Evolutionary conservation across 2,113 vertebrate species (phyloP).

Genomic region (Mobula birostris): DNA sequence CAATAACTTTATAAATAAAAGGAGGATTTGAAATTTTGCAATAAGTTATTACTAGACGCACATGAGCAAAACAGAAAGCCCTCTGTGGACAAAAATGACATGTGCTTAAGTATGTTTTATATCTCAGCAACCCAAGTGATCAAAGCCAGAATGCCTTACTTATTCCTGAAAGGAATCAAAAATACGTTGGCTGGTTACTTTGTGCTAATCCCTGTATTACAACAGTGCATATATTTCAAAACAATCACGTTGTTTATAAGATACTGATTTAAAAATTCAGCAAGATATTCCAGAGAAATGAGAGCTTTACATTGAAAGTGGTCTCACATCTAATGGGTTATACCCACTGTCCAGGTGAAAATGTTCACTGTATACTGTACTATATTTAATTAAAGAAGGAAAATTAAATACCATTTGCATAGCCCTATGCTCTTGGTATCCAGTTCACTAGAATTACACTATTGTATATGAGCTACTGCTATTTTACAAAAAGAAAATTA

Average conservation of each 20-base stretch:
- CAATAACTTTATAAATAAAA: neutral
- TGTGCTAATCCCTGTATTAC: neutral
- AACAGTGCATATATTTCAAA: neutral
- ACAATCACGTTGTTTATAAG: neutral
- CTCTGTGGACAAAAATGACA: too few relatives aligned
- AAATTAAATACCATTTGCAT: neutral
- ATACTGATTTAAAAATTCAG: neutral
- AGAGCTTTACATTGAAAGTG: neutral
- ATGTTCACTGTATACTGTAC: neutral
- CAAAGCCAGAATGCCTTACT: neutral
- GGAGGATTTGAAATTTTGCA: neutral
- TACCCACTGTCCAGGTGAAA: neutral
- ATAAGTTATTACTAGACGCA: neutral
- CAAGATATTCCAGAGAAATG: neutral
- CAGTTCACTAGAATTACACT: neutral
- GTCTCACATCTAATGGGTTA: neutral
- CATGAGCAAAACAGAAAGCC: too few relatives aligned
- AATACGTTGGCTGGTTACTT: neutral
- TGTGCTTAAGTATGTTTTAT: neutral
- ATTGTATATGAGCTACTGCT: neutral
- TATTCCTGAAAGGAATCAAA: neutral
- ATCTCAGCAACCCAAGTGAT: neutral
- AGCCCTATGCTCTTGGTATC: neutral
- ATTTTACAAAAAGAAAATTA: neutral
- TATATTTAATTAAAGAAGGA: neutral